A percentile compares a stretch with the other conserved stretches of the same genome.
phyloP scores from a whole-genome alignment of 2,113 vertebrate species.

The Paracanthobrama guichenoti region DNA sequence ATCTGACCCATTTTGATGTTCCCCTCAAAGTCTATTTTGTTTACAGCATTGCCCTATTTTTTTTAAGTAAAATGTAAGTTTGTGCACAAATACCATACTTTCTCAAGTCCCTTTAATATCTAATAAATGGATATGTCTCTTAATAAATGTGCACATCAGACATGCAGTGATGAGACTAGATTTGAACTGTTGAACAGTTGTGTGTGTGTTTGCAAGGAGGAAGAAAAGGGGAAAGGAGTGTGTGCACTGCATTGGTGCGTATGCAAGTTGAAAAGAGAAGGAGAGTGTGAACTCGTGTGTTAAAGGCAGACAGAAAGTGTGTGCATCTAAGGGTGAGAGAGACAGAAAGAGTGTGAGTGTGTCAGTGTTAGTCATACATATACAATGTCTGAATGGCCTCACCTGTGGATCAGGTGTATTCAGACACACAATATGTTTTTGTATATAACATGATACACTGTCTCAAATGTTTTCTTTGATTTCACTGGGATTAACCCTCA shows the following conservation, averaged over 20 bases:
- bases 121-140: neutral
- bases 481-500: neutral
- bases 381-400: conserved; percentile 3
- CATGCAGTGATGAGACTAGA: neutral
- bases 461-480: conserved; percentile 36
- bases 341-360: neutral
- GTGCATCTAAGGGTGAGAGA: neutral
- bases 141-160: neutral
- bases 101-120: neutral
- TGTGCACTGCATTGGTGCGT: neutral
- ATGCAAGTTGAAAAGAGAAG: neutral
- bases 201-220: neutral
- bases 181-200: neutral
- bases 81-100: neutral
- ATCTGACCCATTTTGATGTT: neutral
- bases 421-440: conserved; percentile 10
- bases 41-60: neutral
- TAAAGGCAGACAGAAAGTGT: neutral
- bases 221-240: neutral
- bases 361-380: conserved; percentile 31
- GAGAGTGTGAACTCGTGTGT: neutral
- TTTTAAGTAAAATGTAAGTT: neutral
- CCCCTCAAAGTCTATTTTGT: neutral
- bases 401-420: conserved; percentile 32
- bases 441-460: conserved; percentile 7